Evolutionary conservation across 2,888 invertebrate genomes (phyloP).

Genomic region (Dynastes hyllus): DNA sequence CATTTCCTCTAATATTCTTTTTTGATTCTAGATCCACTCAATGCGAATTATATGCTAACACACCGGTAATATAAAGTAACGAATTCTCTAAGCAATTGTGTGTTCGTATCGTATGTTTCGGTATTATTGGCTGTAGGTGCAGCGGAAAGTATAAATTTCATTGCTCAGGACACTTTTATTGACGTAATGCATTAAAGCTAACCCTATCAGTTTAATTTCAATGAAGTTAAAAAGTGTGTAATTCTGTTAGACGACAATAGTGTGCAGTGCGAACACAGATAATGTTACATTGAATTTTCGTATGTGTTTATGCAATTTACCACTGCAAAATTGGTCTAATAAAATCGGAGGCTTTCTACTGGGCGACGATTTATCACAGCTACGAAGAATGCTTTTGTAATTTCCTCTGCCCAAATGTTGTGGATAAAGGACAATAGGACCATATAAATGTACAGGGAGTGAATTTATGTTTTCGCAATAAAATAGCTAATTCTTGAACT

Average conservation of each 20-base stretch:
- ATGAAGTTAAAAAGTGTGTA: constrained; percentile 28
- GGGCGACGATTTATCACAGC: no score
- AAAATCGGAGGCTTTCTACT: not conserved
- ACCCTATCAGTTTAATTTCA: constrained; percentile 48
- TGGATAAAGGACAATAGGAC: no score
- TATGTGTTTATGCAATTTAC: not conserved
- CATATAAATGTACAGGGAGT: no score
- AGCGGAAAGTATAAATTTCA: constrained; percentile 25
- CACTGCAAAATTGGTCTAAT: not conserved
- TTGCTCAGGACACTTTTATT: constrained; percentile 42
- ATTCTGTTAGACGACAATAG: not conserved
- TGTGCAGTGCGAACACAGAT: not conserved
- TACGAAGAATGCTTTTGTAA: no score
- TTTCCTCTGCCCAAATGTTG: no score
- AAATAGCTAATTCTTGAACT: no score
- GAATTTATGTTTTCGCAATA: no score
- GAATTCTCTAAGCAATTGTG: no score
- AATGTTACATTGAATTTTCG: not conserved
- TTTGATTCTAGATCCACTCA: no score
- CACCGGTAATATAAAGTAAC: no score
- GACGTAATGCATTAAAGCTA: constrained; percentile 38
- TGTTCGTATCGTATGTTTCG: not conserved
- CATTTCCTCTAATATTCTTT: no score
- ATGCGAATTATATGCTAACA: no score
- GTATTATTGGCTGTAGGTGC: constrained; percentile 9